phyloP scores from a whole-genome alignment of 2,113 vertebrate genomes.

The Chaetodon auriga region DNA sequence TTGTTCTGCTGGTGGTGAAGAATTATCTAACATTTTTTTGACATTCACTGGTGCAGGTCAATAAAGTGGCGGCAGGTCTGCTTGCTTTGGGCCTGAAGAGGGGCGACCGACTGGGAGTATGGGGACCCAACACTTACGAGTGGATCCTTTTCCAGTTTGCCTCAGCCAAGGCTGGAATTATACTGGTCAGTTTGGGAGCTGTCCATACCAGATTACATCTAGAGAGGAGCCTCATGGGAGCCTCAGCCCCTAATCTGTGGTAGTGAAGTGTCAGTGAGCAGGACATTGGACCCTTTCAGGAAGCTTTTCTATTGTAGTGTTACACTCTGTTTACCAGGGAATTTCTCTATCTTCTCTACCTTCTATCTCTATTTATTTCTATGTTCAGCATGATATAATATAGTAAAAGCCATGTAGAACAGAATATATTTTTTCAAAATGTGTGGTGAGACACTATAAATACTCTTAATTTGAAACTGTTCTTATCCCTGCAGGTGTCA shows the following conservation, averaged over 20 bases:
- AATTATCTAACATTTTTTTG: neutral
- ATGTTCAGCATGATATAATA: neutral
- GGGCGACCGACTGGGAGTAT: conserved; percentile 93
- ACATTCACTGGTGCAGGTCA: conserved; percentile 83
- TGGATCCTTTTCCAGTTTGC: conserved; percentile 95
- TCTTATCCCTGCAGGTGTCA: conserved; percentile 79
- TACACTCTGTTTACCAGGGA: neutral
- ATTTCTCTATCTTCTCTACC: no score
- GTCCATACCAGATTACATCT: neutral
- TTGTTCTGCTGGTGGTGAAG: neutral
- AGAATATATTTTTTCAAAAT: no score
- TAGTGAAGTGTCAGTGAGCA: neutral
- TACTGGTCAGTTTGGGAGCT: conserved; percentile 87
- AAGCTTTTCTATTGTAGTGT: neutral
- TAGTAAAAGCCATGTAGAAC: neutral
- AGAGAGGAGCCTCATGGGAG: neutral
- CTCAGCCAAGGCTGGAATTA: conserved; percentile 92
- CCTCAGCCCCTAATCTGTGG: neutral
- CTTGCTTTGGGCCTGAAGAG: conserved; percentile 89
- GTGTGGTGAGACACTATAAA: neutral
- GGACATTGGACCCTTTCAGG: conserved; percentile 4
- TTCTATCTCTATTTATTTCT: neutral
- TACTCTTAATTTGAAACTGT: neutral
- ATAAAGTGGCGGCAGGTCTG: conserved; percentile 89
- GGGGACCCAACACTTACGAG: conserved; percentile 93